phyloP scores from a whole-genome alignment of 2,797 vertebrate species.

The Acrocephalus scirpaceus region DNA sequence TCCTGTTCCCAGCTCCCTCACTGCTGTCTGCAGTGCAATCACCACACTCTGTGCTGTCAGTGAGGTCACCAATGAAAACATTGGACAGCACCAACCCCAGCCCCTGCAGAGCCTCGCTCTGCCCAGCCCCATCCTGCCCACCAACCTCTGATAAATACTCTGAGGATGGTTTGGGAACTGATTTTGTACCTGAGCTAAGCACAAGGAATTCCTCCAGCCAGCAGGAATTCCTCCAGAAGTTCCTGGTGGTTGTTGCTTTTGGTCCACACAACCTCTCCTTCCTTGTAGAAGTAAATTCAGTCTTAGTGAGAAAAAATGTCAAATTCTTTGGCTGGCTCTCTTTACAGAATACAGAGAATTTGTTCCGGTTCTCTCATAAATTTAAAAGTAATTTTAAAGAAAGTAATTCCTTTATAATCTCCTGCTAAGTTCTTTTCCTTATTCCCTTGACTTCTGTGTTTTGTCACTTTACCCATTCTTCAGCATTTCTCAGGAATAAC shows the following conservation, averaged over 20 bases:
- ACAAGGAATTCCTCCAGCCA: neutral
- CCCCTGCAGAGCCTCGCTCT: neutral
- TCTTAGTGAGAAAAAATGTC: neutral
- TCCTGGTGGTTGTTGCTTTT: neutral
- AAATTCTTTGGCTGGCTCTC: neutral
- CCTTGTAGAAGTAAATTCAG: neutral
- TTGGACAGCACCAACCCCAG: neutral
- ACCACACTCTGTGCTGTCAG: neutral
- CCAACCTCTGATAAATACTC: neutral
- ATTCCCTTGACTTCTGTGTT: neutral
- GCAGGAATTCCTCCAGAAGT: neutral
- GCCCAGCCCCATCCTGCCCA: neutral
- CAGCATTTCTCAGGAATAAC: neutral
- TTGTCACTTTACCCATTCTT: neutral
- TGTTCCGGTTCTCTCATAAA: neutral
- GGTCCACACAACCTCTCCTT: neutral
- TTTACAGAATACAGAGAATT: neutral
- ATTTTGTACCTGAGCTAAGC: neutral
- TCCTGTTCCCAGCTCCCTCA: neutral
- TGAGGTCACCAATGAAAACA: constrained; percentile 23
- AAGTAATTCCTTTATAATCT: neutral
- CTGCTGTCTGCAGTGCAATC: constrained; percentile 1
- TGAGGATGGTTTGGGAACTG: neutral
- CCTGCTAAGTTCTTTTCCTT: neutral
- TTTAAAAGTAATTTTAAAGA: neutral